A percentile compares a stretch with the other conserved stretches of the same genome.
Evolutionary conservation across 2,888 invertebrate species (phyloP).

Genomic region (Oligia latruncula): DNA sequence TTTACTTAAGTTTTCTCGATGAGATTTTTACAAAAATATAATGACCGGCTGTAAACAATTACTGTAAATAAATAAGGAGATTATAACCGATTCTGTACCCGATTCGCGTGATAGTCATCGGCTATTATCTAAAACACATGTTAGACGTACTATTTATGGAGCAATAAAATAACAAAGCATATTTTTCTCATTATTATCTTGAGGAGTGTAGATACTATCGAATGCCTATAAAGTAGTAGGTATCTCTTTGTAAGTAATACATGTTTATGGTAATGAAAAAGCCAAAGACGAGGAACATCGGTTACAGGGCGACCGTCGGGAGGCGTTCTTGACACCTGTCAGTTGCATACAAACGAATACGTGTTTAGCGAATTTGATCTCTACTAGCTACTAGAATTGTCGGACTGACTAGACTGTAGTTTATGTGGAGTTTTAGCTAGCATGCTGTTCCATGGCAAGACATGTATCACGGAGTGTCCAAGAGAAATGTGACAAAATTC

Average conservation of each 20-base stretch:
- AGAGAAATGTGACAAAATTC: background rate
- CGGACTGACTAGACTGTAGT: background rate
- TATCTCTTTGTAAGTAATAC: background rate
- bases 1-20: background rate
- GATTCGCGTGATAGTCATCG: conserved; percentile 37
- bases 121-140: conserved; percentile 45
- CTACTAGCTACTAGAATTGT: background rate
- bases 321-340: background rate
- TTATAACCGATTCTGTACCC: conserved; percentile 12
- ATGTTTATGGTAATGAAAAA: conserved; percentile 2
- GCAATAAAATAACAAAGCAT: conserved; percentile 34
- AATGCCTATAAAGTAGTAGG: background rate
- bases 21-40: background rate
- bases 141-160: conserved; percentile 21
- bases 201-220: conserved; percentile 30
- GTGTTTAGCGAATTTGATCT: background rate
- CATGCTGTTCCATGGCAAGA: background rate
- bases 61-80: conserved; percentile 8
- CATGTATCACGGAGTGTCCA: background rate
- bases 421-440: background rate
- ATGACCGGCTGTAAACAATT: background rate
- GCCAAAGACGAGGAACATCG: background rate
- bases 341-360: background rate
- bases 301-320: no score
- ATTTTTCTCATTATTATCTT: conserved; percentile 31